These are phyloP conservation scores for Catotricha subobsoleta DNA, from an alignment of 2,888 invertebrate genomes.

Conservation along the genomic window DNA sequence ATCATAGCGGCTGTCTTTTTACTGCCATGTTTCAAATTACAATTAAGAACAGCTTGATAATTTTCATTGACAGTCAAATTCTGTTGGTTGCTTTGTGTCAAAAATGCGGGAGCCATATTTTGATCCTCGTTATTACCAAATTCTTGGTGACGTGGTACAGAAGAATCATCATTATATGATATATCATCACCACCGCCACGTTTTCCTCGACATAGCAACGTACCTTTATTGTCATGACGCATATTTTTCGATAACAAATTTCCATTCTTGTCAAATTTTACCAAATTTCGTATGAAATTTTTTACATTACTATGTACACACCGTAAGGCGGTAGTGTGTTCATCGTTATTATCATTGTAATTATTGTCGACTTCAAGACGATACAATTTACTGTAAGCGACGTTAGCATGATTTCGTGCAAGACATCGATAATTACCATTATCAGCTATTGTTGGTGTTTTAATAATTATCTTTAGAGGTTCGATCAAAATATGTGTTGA, in stretches of 20 bases:
- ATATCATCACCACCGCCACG: conserved; percentile 23
- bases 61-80: conserved; percentile 43
- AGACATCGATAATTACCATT: conserved; percentile 59
- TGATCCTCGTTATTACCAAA: neutral
- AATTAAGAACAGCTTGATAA: conserved; percentile 41
- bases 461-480: conserved; percentile 22
- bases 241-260: conserved; percentile 8
- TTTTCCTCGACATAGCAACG: conserved; percentile 26
- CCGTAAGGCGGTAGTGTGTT: neutral
- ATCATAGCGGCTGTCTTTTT: conserved; percentile 11
- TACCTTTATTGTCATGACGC: neutral
- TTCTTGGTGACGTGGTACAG: neutral
- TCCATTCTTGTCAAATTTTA: too few species aligned
- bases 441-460: conserved; percentile 27
- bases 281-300: too few species aligned
- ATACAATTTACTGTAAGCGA: conserved; percentile 21
- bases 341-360: neutral
- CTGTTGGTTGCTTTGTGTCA: neutral
- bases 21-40: conserved; percentile 22
- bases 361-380: neutral
- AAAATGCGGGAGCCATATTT: neutral
- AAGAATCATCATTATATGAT: too few species aligned
- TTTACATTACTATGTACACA: too few species aligned
- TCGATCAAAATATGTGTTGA: conserved; percentile 39
- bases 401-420: conserved; percentile 48